phyloP scores from a whole-genome alignment of 1,140 invertebrate species.

The Zaprionus inermis region DNA sequence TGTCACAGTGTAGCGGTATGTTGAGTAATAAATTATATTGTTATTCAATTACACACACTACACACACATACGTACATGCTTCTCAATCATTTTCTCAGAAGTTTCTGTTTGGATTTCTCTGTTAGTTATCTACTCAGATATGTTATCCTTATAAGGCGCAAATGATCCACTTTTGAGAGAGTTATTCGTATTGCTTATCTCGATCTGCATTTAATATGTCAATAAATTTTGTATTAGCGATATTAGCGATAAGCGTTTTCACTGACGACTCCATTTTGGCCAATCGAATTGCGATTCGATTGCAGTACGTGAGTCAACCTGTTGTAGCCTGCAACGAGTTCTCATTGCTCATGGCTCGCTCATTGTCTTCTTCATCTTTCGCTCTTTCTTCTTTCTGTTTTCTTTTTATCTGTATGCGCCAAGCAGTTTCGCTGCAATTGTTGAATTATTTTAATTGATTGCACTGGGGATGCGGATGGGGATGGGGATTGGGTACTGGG shows the following conservation, averaged over 20 bases:
- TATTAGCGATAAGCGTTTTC: conserved; percentile 46
- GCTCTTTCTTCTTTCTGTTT: conserved; percentile 40
- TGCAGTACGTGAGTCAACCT: conserved; percentile 61
- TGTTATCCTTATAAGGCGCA: conserved; percentile 1
- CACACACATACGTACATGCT: neutral
- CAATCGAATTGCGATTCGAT: conserved; percentile 72
- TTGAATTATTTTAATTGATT: conserved; percentile 82
- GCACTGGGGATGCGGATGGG: conserved; percentile 22
- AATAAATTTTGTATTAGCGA: conserved; percentile 49
- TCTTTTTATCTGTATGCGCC: conserved; percentile 17
- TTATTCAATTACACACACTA: neutral
- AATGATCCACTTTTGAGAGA: conserved; percentile 1
- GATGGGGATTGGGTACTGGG: conserved; percentile 28
- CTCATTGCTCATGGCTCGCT: conserved; percentile 23
- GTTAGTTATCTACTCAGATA: neutral
- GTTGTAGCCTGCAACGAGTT: conserved; percentile 31
- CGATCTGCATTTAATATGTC: conserved; percentile 13
- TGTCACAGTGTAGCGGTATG: neutral
- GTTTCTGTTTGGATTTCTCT: neutral
- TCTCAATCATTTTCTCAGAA: conserved; percentile 1
- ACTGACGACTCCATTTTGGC: conserved; percentile 73
- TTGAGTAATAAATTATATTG: conserved; percentile 2
- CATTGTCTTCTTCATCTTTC: conserved; percentile 59
- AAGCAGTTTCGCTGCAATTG: conserved; percentile 60
- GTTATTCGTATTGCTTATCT: conserved; percentile 8